Conservation (phyloP, 1,140 invertebrate species). For the Drepana arcuata region DNA sequence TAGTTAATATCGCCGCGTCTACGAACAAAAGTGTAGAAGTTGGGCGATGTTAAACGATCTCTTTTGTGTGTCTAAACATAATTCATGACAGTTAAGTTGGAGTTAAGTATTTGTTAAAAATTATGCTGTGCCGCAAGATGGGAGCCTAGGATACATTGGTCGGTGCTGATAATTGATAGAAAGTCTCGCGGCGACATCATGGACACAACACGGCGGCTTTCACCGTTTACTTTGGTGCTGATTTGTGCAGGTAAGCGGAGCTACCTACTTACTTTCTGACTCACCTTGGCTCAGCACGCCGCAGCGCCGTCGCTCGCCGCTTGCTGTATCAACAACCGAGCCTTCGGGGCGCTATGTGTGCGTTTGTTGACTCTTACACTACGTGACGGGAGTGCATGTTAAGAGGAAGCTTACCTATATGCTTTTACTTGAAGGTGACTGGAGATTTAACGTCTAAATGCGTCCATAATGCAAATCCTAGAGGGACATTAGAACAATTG, state of each 20-base stretch:
- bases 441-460: too few species aligned
- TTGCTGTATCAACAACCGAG: constrained; percentile 26
- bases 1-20: constrained; percentile 6
- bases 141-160: constrained; percentile 37
- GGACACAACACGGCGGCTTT: constrained; percentile 54
- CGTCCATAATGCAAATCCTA: not conserved
- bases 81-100: constrained; percentile 39
- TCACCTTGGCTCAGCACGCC: constrained; percentile 32
- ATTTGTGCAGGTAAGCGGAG: constrained; percentile 64
- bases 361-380: constrained; percentile 11
- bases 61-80: constrained; percentile 10
- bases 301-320: constrained; percentile 10
- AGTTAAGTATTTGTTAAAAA: constrained; percentile 32
- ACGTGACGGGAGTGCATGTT: not conserved
- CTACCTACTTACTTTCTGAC: constrained; percentile 55
- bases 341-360: constrained; percentile 4
- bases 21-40: constrained; percentile 7
- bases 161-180: constrained; percentile 40
- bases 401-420: not conserved
- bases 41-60: constrained; percentile 18
- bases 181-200: constrained; percentile 48
- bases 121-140: constrained; percentile 29
- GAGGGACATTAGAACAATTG: not conserved
- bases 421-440: too few species aligned
- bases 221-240: constrained; percentile 56